Base-by-base conservation (phyloP, 2,797 vertebrate genomes). In the Australoheros facetus region DNA sequence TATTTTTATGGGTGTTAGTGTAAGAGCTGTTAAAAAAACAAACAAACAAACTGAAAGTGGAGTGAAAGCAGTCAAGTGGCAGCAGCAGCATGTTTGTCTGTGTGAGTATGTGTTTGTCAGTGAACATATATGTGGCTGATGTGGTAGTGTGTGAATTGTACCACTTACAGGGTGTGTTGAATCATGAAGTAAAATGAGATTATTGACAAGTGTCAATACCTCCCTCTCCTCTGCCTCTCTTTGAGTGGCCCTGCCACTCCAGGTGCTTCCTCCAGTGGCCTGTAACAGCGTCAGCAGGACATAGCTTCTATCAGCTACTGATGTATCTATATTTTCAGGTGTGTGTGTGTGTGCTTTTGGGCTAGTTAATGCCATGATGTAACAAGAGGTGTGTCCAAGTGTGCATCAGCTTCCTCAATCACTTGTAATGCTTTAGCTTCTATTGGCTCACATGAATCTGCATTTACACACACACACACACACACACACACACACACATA, bases 231-330 rank as follows among this genome's bases (percentile, higher is more conserved):
- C 30, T 82, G 19, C 58, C 39, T 72, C 32, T 62, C 23, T 30
- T 48, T 54, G 7, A 58, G 62, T 83, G 81, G 73, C 83, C 84
- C 53, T 81, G 55, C 14, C 85, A 82, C 64, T 89, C 87, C 91
- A 93, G 90, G 89, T 93, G 89, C 88, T 91, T 92, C 88, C 91
- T 91, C 58, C 39, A 78, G 81, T 82, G 86, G 86, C 78, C 72
- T 73, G 69, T 82, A 82, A 84, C 62, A 1, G 48, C 77, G 78
- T 88, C 85, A 85, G 80, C 79, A 80, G 81, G 77, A 85, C 87
- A 77, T 34, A 56, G 37, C 3, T 37, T 37, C 8, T 37, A 37
- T 37, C 3, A 37, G 9, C 9, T 37, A 37, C 37, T 37, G 37
- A 37, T 83, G 45, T 34, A 7, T 59, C 66, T 34, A 28, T 57